Percentiles rank a stretch among this genome's conserved stretches.
Evolutionary conservation across 2,797 vertebrate species (phyloP).

Genomic region (Sebastes glaucus): DNA sequence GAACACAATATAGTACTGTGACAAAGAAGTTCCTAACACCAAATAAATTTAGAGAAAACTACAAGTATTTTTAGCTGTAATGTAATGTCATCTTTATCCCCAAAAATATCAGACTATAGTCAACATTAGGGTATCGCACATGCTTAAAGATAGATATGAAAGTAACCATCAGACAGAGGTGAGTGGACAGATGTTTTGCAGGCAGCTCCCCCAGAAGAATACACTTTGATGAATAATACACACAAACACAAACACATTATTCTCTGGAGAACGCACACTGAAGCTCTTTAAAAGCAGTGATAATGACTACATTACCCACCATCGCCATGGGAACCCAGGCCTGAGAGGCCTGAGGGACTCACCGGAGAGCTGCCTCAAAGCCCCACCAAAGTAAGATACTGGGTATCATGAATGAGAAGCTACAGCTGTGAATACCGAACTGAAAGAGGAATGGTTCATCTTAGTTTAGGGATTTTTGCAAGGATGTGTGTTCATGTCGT

Average conservation of each 20-base stretch:
- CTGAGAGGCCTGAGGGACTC: conserved; percentile 18
- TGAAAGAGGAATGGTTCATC: not conserved
- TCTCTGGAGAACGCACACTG: conserved; percentile 40
- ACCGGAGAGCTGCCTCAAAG: conserved; percentile 51
- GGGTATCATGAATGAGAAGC: conserved; percentile 8
- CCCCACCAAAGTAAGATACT: conserved; percentile 29
- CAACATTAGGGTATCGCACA: not conserved
- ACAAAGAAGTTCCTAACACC: not conserved
- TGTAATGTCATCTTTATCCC: not conserved
- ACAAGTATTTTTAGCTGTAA: not conserved
- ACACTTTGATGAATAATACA: not conserved
- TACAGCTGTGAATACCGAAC: conserved; percentile 3
- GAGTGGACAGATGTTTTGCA: not conserved
- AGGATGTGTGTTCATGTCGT: not conserved
- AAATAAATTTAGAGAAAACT: not conserved
- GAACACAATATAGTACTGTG: not conserved
- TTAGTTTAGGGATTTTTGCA: not conserved
- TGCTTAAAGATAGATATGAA: not conserved
- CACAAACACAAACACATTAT: conserved; percentile 15
- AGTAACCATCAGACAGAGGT: not conserved
- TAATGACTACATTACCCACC: conserved; percentile 59
- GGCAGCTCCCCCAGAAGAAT: not conserved
- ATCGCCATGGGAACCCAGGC: conserved; percentile 31
- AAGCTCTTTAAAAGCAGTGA: conserved; percentile 47
- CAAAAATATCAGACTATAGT: not conserved